Base-by-base conservation (phyloP, 2,888 invertebrate genomes). In the Drosophila atroscutellata region DNA sequence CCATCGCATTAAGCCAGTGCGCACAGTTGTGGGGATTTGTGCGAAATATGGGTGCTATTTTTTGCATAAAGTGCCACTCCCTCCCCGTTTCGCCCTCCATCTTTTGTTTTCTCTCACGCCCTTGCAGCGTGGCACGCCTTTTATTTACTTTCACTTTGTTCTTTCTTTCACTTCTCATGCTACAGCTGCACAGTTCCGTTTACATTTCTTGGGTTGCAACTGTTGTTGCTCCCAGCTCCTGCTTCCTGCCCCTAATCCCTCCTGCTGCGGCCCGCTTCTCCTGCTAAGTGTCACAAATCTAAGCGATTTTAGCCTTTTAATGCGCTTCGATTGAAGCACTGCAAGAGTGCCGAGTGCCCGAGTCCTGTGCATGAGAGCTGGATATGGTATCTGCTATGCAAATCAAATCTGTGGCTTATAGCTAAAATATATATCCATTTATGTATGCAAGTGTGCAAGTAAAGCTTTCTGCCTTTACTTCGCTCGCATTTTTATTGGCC, bases 201-300 rank as follows among this genome's bases (percentile, higher is more conserved):
- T 79, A 65, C 64, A 78, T 55, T 75, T 61, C 85, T 81, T 81
- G 68, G 60, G 37, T 37, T 65, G 37, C 36, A 32, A 37, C 37
- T 34, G 20, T 79, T 64, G 51, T 54, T 64, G 52, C 26, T 52
- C 56, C 56, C 60, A 71, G 61, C n/a, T 6, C 11, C 11, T 47
- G 37, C 45, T 50, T 61, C 42, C 26, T 51, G 54, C 47, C 59
- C 56, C 36, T 15, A 24, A 15, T 24, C 8, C 45, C 15, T 49
- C 47, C 20, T 52, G 54, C 42, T 64, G 52, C 32, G n/a, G 26
- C 26, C 4, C 8, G n/a, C 54, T n/a, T 55, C 34, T 72, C 67
- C 61, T 70, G 69, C 72, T 80, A 83, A 88, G 88, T 86, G 84
- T 88, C 88, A 76, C 83, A 86, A 83, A 85, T 88, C 86, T 86